Conservation (phyloP, 2,797 vertebrate species). For the Leucoraja ocellata region DNA sequence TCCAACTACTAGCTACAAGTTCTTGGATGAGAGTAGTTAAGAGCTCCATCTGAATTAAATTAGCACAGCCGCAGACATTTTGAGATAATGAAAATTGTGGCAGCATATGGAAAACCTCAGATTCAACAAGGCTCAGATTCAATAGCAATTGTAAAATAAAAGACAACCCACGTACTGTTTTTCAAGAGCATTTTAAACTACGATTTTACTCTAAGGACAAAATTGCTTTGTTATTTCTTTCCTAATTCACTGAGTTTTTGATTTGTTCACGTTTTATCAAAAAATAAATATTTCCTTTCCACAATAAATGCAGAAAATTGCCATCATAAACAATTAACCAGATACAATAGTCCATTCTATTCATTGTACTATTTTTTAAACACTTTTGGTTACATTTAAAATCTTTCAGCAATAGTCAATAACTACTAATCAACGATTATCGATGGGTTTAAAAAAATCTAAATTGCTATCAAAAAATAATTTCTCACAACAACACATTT, state of each 20-base stretch:
- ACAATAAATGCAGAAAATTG: background rate
- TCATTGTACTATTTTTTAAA: background rate
- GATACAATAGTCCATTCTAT: background rate
- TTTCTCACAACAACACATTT: background rate
- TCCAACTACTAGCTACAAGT: background rate
- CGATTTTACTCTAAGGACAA: background rate
- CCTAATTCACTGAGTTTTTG: background rate
- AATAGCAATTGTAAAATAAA: background rate
- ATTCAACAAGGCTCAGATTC: background rate
- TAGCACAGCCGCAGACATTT: background rate
- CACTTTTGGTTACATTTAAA: background rate
- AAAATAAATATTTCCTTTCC: background rate
- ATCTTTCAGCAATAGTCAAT: background rate
- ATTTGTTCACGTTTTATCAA: background rate
- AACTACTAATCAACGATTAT: background rate
- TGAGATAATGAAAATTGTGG: background rate
- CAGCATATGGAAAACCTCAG: background rate
- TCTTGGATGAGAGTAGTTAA: background rate
- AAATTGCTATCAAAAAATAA: background rate
- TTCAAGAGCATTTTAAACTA: background rate
- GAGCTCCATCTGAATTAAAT: background rate
- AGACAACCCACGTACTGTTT: background rate
- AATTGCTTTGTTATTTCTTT: background rate
- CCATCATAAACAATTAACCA: background rate
- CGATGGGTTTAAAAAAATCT: too few relatives aligned